Evolutionary conservation across 2,113 vertebrate genomes (phyloP).

Genomic region (Equus przewalskii): DNA sequence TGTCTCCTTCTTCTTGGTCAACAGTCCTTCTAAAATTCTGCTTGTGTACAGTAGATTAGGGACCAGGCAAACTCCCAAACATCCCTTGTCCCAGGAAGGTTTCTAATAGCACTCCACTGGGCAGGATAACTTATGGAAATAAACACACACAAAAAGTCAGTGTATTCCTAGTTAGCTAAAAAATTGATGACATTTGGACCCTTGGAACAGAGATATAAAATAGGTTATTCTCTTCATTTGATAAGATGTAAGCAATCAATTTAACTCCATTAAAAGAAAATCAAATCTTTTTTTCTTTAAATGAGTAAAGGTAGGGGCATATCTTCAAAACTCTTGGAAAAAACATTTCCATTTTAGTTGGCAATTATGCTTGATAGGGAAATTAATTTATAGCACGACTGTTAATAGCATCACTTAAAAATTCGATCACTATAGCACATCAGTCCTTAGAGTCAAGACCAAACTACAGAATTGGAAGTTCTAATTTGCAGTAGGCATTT

Average conservation of each 20-base stretch:
- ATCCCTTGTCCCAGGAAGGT: background rate
- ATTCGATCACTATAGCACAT: background rate
- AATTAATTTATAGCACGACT: slow-evolving; percentile 17
- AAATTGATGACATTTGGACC: background rate
- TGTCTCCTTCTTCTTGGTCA: background rate
- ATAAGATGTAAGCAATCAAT: background rate
- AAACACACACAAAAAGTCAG: background rate
- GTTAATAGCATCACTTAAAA: background rate
- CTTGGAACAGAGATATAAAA: background rate
- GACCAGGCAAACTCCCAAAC: background rate
- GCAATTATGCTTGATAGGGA: slow-evolving; percentile 17
- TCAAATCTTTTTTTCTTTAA: background rate
- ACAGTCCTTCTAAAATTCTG: background rate
- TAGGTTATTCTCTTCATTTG: background rate
- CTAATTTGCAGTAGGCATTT: slow-evolving; percentile 24
- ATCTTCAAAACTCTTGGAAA: background rate
- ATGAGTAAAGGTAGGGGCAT: background rate
- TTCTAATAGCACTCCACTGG: background rate
- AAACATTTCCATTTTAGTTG: slow-evolving; percentile 18
- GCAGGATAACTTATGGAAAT: background rate
- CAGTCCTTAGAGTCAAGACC: background rate
- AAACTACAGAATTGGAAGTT: background rate
- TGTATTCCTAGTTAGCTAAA: background rate
- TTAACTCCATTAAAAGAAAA: background rate
- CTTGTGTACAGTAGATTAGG: background rate